Evolutionary conservation across 2,113 vertebrate species (phyloP).

Genomic region (Physeter macrocephalus): DNA sequence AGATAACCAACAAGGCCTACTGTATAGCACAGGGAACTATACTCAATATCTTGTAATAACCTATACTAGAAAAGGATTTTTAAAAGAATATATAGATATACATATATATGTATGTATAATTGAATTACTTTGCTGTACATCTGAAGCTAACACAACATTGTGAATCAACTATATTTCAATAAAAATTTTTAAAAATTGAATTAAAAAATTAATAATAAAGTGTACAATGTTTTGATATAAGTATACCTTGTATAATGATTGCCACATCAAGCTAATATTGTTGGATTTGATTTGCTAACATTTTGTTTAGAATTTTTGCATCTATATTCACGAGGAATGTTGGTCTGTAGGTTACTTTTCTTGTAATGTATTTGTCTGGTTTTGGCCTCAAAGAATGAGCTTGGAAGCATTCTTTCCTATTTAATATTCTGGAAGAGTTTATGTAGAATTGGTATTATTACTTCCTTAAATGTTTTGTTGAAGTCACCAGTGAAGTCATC

Average conservation of each 20-base stretch:
- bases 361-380: background rate
- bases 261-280: background rate
- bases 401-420: background rate
- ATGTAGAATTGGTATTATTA: background rate
- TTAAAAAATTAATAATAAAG: background rate
- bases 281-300: background rate
- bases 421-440: constrained; percentile 3
- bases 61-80: background rate
- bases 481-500: background rate
- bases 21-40: background rate
- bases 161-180: background rate
- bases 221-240: background rate
- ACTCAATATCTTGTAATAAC: background rate
- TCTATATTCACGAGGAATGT: background rate
- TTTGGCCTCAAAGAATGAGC: background rate
- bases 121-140: background rate
- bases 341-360: background rate
- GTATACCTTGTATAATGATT: background rate
- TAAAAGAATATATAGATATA: background rate
- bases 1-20: background rate
- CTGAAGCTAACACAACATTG: background rate
- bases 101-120: background rate
- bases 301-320: constrained; percentile 1
- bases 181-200: background rate
- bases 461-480: background rate